A percentile compares a stretch with the other conserved stretches of the same genome.
Conservation (phyloP, 2,113 vertebrate genomes). For the Ictalurus furcatus region DNA sequence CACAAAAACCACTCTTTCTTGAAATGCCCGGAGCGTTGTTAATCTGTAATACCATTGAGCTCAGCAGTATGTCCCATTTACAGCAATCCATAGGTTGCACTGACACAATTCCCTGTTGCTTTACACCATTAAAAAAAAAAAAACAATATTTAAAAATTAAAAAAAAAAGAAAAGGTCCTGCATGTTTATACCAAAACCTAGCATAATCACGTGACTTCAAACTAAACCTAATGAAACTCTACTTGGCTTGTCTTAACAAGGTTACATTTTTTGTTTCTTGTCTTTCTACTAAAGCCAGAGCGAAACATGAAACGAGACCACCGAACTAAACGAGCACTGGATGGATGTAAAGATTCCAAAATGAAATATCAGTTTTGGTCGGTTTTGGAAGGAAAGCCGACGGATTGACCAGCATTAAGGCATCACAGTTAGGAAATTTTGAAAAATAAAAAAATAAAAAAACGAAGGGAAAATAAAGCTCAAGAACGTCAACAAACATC, state of each 20-base stretch:
- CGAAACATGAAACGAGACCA: constrained; percentile 65
- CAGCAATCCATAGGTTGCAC: constrained; percentile 82
- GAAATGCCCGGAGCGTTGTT: constrained; percentile 16
- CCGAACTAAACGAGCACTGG: constrained; percentile 55
- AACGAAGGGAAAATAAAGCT: background rate
- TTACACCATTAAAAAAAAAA: constrained; percentile 8
- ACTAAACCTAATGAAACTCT: constrained; percentile 63
- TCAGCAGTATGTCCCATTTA: constrained; percentile 35
- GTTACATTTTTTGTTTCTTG: constrained; percentile 44
- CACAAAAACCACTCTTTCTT: background rate
- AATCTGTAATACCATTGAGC: constrained; percentile 7
- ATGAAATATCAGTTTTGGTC: constrained; percentile 52
- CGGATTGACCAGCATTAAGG: constrained; percentile 43
- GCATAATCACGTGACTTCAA: constrained; percentile 57
- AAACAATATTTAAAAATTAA: no score
- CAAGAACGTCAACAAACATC: constrained; percentile 39
- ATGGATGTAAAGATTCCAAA: constrained; percentile 47
- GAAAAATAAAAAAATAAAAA: background rate
- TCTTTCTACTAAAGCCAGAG: constrained; percentile 41
- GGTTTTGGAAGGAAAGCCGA: constrained; percentile 2
- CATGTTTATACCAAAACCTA: constrained; percentile 59
- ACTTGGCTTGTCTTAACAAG: constrained; percentile 52
- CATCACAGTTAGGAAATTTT: constrained; percentile 20
- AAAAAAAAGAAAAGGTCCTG: constrained; percentile 52
- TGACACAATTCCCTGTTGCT: constrained; percentile 59